Conservation (phyloP, 2,113 vertebrate species). For the Recurvirostra avosetta region DNA sequence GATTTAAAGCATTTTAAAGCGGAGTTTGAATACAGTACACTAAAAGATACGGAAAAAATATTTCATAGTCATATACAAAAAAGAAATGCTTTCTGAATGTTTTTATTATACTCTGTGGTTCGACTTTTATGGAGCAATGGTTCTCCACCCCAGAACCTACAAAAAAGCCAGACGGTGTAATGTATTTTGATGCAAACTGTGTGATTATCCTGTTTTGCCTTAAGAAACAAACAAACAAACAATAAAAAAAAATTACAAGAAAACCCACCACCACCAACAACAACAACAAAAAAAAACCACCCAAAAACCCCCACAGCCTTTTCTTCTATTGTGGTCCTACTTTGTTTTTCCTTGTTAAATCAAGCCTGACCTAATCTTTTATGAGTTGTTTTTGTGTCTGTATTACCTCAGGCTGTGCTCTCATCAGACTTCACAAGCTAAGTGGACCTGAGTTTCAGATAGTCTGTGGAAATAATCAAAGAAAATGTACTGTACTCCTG, state of each 20-base stretch:
- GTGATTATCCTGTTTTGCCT: background rate
- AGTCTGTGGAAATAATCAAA: slow-evolving; percentile 48
- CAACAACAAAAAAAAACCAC: background rate
- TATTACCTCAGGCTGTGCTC: slow-evolving; percentile 30
- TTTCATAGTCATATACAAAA: background rate
- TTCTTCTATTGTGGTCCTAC: background rate
- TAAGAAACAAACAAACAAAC: background rate
- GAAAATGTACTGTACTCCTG: slow-evolving; percentile 20
- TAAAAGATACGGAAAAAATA: background rate
- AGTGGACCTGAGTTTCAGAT: slow-evolving; percentile 36
- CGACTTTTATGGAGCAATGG: background rate
- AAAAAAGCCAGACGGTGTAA: background rate
- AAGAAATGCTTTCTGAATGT: background rate
- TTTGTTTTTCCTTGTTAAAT: slow-evolving; percentile 37
- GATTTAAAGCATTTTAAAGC: background rate
- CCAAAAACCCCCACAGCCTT: background rate
- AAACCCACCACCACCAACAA: background rate
- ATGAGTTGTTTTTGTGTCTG: slow-evolving; percentile 33
- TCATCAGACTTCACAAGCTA: slow-evolving; percentile 46
- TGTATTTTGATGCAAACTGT: background rate
- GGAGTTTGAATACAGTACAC: background rate
- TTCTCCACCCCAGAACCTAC: background rate
- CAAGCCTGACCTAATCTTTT: background rate
- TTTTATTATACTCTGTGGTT: background rate
- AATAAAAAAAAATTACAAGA: background rate